Evolutionary conservation across 2,888 invertebrate genomes (phyloP).

Genomic region (Tillus elongatus): DNA sequence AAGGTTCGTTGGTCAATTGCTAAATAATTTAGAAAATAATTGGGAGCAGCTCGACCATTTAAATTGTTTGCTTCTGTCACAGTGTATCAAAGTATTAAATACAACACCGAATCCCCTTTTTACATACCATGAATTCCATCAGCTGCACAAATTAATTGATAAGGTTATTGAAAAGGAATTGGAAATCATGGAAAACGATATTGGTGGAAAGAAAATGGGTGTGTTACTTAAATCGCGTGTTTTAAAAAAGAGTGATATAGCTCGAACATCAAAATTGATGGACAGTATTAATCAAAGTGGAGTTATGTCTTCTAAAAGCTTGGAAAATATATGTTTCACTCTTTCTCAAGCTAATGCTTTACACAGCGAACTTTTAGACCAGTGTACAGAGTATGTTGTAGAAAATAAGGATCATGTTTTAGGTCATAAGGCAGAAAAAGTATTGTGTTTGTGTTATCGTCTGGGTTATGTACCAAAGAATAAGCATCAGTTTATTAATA

Average conservation of each 20-base stretch:
- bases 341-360: conserved; percentile 39
- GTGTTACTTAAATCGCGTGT: conserved; percentile 28
- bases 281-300: conserved; percentile 32
- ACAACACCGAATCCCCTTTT: conserved; percentile 12
- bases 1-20: conserved; percentile 34
- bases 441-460: conserved; percentile 44
- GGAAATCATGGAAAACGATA: conserved; percentile 10
- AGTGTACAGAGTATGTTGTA: conserved; percentile 42
- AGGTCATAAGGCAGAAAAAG: conserved; percentile 46
- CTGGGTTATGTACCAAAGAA: conserved; percentile 45
- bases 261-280: conserved; percentile 34
- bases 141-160: conserved; percentile 26
- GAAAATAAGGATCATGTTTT: conserved; percentile 39
- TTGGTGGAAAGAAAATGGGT: conserved; percentile 19
- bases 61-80: conserved; percentile 42
- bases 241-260: conserved; percentile 35
- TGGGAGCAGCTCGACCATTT: conserved; percentile 37
- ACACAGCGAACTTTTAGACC: conserved; percentile 43
- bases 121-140: conserved; percentile 13
- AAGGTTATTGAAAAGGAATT: conserved; percentile 35
- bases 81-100: conserved; percentile 32
- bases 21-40: conserved; percentile 39
- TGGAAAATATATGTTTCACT: conserved; percentile 42
- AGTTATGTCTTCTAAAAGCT: conserved; percentile 41
- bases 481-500: conserved; percentile 35